These are phyloP conservation scores for Lophius americanus DNA, from an alignment of 2,797 vertebrate genomes.

Conservation along the genomic window DNA sequence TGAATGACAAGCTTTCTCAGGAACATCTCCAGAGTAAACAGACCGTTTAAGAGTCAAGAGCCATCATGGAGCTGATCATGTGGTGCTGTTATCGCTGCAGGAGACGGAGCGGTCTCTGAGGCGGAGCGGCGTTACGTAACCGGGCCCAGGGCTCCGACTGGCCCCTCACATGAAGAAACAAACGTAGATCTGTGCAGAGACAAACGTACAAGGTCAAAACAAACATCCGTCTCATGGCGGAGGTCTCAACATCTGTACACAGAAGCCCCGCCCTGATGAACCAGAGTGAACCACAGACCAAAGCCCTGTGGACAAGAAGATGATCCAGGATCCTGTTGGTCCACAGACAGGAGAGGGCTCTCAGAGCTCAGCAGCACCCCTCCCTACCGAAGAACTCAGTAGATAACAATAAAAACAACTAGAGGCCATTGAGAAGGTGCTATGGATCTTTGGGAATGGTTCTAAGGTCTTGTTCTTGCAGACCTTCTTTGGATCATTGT, in stretches of 20 bases:
- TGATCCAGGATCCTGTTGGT: neutral
- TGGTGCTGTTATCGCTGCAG: conserved; percentile 6
- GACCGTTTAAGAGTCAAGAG: neutral
- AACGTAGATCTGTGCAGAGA: conserved; percentile 27
- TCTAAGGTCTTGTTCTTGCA: too few species aligned
- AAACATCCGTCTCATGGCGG: conserved; percentile 45
- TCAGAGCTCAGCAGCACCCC: too few species aligned
- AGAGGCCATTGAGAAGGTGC: too few species aligned
- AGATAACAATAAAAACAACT: neutral
- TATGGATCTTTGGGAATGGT: too few species aligned
- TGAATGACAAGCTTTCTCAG: neutral
- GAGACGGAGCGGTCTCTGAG: neutral
- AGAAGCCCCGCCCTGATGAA: neutral
- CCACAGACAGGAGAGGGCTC: neutral
- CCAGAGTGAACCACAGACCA: neutral
- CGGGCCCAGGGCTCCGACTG: conserved; percentile 8
- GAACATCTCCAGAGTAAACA: neutral
- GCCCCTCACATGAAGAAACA: conserved; percentile 41
- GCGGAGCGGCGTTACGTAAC: conserved; percentile 40
- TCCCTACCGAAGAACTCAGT: neutral
- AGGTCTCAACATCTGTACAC: conserved; percentile 27
- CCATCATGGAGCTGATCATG: conserved; percentile 8
- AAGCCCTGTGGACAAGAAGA: too few species aligned
- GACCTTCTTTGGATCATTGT: too few species aligned
- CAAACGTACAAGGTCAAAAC: conserved; percentile 7